Evolutionary conservation across 2,888 invertebrate genomes (phyloP).

Genomic region (Mythimna lalbum): DNA sequence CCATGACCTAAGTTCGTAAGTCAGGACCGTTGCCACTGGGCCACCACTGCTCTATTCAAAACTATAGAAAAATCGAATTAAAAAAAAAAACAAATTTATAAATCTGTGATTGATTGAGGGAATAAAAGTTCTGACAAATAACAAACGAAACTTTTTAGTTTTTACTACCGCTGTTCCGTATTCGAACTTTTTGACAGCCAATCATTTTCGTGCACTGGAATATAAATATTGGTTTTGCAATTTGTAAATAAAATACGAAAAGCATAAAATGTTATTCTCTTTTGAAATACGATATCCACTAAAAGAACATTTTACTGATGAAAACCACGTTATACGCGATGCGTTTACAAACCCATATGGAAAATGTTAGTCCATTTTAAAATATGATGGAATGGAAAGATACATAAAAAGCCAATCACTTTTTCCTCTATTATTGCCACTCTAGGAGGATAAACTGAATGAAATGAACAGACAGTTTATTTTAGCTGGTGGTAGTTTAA

Average conservation of each 20-base stretch:
- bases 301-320: slow-evolving; percentile 10
- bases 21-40: too few species aligned
- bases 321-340: neutral
- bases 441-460: neutral
- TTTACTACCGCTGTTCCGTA: slow-evolving; percentile 8
- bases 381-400: neutral
- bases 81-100: slow-evolving; percentile 9
- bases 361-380: neutral
- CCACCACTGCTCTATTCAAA: too few species aligned
- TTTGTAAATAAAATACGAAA: slow-evolving; percentile 9
- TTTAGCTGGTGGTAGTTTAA: too few species aligned
- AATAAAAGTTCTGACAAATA: slow-evolving; percentile 28
- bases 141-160: slow-evolving; percentile 14
- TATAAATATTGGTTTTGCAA: slow-evolving; percentile 17
- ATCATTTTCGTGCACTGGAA: slow-evolving; percentile 24
- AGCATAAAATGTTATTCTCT: neutral
- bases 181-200: slow-evolving; percentile 23
- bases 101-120: slow-evolving; percentile 33
- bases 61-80: neutral
- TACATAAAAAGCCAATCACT: neutral
- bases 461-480: neutral
- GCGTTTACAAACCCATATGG: neutral
- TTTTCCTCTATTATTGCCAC: neutral
- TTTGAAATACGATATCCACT: neutral
- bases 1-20: too few species aligned